Percentiles rank a stretch among this genome's conserved stretches.
Conservation (phyloP, 2,113 vertebrate genomes). For the Pardalotus punctatus region DNA sequence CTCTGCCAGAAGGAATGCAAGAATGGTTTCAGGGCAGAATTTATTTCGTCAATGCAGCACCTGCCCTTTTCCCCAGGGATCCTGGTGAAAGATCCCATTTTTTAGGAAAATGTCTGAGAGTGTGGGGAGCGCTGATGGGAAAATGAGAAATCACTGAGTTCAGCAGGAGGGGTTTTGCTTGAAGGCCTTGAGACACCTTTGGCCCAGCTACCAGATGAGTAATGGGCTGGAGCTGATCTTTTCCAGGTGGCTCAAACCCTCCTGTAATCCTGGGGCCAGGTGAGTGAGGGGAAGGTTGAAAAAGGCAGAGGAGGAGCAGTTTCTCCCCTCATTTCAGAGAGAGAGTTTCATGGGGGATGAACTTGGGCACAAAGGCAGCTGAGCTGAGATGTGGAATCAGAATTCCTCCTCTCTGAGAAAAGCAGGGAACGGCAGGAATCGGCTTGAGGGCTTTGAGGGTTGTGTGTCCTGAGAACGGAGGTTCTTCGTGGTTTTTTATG, state of each 20-base stretch:
- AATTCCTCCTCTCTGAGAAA: not conserved
- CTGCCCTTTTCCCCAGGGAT: not conserved
- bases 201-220: not conserved
- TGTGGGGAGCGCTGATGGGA: not conserved
- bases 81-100: not conserved
- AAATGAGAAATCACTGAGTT: not conserved
- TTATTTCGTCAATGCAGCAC: not conserved
- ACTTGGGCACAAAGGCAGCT: fast-evolving
- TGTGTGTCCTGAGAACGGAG: not conserved
- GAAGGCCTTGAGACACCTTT: not conserved
- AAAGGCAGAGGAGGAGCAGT: not conserved
- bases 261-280: not conserved
- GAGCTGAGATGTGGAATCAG: not conserved
- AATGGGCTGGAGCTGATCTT: not conserved
- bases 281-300: not conserved
- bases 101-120: not conserved
- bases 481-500: fast-evolving
- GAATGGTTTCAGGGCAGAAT: not conserved
- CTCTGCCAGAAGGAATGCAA: not conserved
- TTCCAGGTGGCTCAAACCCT: not conserved
- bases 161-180: not conserved
- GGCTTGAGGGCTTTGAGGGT: not conserved
- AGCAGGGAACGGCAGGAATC: not conserved
- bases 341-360: not conserved
- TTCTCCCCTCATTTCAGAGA: not conserved